These are phyloP conservation scores for Cryptocheilus praepositus DNA, from an alignment of 2,888 invertebrate species.

Conservation along the genomic window DNA sequence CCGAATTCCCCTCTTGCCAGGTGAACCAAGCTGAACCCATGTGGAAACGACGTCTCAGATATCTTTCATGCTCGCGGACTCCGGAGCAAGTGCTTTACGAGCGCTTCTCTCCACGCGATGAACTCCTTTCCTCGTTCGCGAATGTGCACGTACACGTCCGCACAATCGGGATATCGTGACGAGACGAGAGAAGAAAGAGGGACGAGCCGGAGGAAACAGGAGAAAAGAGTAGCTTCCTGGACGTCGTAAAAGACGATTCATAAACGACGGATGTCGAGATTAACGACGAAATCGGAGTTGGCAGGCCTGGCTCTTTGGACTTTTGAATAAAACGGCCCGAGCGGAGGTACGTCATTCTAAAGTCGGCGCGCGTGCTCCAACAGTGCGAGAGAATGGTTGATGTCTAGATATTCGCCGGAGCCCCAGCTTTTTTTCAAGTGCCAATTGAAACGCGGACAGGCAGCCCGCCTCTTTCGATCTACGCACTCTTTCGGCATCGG, in stretches of 20 bases:
- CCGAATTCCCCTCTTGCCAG: slow-evolving; percentile 58
- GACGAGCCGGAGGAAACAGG: no score
- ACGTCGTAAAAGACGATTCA: neutral
- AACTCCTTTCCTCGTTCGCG: slow-evolving; percentile 7
- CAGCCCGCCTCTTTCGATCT: neutral
- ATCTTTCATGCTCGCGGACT: slow-evolving; percentile 24
- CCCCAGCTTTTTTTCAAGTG: slow-evolving; percentile 1
- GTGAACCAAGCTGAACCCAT: slow-evolving; percentile 46
- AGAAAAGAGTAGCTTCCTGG: neutral
- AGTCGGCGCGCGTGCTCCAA: no score
- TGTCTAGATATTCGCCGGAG: neutral
- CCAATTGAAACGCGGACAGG: slow-evolving; percentile 4
- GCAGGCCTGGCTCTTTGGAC: no score
- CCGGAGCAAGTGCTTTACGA: slow-evolving; percentile 10
- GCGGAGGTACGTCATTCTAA: no score
- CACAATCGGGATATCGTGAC: neutral
- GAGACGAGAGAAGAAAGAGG: slow-evolving; percentile 1
- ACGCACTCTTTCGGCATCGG: neutral
- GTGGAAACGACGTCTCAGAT: slow-evolving; percentile 49
- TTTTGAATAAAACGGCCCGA: slow-evolving; percentile 6
- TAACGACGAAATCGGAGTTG: neutral
- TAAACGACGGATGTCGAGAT: neutral
- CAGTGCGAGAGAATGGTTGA: no score
- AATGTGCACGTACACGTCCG: slow-evolving; percentile 1
- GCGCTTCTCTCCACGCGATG: neutral